Evolutionary conservation across 2,888 invertebrate genomes (phyloP).

Genomic region (Lithodes maja): DNA sequence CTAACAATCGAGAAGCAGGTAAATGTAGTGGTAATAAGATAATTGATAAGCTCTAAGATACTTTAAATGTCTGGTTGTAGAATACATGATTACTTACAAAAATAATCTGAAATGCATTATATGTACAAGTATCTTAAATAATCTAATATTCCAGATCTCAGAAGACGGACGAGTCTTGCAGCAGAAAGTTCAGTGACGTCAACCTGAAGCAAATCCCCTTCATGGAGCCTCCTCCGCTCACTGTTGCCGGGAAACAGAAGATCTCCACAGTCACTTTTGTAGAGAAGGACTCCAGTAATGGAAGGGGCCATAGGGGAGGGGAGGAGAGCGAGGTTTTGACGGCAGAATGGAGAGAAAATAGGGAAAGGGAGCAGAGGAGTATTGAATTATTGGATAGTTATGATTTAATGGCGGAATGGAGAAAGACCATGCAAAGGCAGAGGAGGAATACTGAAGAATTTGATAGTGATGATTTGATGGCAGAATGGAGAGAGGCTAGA

Average conservation of each 20-base stretch:
- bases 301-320: not conserved
- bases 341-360: not conserved
- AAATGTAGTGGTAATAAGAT: too few relatives aligned
- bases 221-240: not conserved
- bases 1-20: too few relatives aligned
- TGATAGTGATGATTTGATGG: not conserved
- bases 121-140: too few relatives aligned
- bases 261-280: not conserved
- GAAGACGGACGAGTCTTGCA: constrained; percentile 36
- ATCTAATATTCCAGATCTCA: constrained; percentile 33
- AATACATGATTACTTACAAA: too few relatives aligned
- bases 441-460: not conserved
- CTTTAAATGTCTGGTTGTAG: too few relatives aligned
- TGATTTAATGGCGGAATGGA: too few relatives aligned
- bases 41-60: too few relatives aligned
- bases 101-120: too few relatives aligned
- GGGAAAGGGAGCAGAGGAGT: too few relatives aligned
- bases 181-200: constrained; percentile 40
- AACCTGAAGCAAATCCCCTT: constrained; percentile 6
- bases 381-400: too few relatives aligned
- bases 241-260: not conserved
- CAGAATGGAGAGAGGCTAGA: too few relatives aligned
- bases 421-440: not conserved
- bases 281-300: too few relatives aligned
- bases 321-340: not conserved